Percentiles rank a stretch among this genome's conserved stretches.
Evolutionary conservation across 2,797 vertebrate species (phyloP).

Genomic region (Periophthalmus magnuspinnatus): DNA sequence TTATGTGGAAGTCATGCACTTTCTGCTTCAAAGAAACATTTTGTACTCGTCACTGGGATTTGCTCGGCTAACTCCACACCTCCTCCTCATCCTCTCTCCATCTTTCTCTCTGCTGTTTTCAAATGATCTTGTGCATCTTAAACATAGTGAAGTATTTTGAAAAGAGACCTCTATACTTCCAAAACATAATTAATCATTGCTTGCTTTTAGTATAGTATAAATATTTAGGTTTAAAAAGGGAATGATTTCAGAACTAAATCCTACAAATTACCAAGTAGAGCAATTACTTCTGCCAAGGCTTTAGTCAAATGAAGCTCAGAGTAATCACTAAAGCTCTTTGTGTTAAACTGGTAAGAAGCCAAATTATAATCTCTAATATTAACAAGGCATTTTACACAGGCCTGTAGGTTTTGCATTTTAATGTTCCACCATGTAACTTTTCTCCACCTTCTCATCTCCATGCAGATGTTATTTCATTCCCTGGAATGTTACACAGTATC

Average conservation of each 20-base stretch:
- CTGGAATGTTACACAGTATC: background rate
- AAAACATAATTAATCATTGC: background rate
- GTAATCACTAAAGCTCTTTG: background rate
- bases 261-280: too few relatives aligned
- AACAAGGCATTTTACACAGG: too few relatives aligned
- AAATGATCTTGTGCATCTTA: constrained; percentile 24
- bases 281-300: too few relatives aligned
- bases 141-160: constrained; percentile 36
- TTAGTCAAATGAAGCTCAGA: too few relatives aligned
- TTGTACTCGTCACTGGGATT: constrained; percentile 34
- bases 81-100: constrained; percentile 26
- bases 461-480: background rate
- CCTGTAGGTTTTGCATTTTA: too few relatives aligned
- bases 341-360: background rate
- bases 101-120: constrained; percentile 25
- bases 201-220: background rate
- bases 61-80: constrained; percentile 32
- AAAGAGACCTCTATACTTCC: background rate
- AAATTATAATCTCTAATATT: too few relatives aligned
- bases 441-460: too few relatives aligned
- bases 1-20: background rate
- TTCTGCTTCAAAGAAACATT: constrained; percentile 27
- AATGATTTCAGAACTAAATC: too few relatives aligned
- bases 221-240: background rate
- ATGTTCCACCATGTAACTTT: too few relatives aligned